Evolutionary conservation across 2,113 vertebrate species (phyloP).

Genomic region (Phyllostomus hastatus): DNA sequence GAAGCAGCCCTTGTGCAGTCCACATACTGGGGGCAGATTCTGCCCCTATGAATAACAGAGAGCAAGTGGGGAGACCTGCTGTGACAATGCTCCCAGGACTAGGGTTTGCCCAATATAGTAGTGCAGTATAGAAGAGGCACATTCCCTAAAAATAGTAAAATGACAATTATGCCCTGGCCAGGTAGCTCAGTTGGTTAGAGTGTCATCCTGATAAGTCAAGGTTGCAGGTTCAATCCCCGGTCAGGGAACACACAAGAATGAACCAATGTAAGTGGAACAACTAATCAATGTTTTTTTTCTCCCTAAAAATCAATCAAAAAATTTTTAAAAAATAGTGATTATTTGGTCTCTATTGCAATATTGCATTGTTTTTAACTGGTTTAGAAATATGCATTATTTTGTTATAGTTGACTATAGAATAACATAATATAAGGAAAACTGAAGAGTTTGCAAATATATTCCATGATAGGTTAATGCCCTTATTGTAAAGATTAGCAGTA

Average conservation of each 20-base stretch:
- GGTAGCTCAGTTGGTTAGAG: too few relatives aligned
- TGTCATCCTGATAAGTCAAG: too few relatives aligned
- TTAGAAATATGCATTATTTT: neutral
- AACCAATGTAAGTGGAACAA: too few relatives aligned
- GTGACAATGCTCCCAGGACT: too few relatives aligned
- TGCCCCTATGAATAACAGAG: neutral
- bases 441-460: neutral
- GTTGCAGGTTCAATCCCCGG: too few relatives aligned
- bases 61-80: neutral
- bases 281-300: too few relatives aligned
- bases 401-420: neutral
- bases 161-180: too few relatives aligned
- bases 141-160: neutral
- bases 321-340: neutral
- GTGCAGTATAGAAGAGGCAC: neutral
- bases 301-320: too few relatives aligned
- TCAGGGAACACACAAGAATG: too few relatives aligned
- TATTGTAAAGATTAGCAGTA: conserved; percentile 5
- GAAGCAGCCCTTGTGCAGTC: neutral
- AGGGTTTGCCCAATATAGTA: neutral
- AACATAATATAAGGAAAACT: neutral
- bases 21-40: neutral
- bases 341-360: neutral
- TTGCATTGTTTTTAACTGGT: neutral
- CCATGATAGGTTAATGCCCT: neutral